These are phyloP conservation scores for Watsonalla cultraria DNA, from an alignment of 2,888 invertebrate species.

Conservation along the genomic window DNA sequence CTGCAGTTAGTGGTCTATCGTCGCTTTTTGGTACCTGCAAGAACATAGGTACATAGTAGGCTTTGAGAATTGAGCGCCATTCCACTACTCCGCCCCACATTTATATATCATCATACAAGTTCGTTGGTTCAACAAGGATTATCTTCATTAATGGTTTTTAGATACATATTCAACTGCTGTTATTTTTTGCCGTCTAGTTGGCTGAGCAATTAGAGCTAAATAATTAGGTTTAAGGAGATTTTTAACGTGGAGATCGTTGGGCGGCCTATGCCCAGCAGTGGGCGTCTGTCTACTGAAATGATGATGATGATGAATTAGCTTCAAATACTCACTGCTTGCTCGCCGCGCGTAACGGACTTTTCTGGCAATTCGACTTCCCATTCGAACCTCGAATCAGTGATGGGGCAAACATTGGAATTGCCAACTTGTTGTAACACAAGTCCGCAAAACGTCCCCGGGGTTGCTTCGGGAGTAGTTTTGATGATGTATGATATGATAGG, in stretches of 20 bases:
- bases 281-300: too few species aligned
- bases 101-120: too few species aligned
- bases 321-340: slow-evolving; percentile 28
- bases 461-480: slow-evolving; percentile 69
- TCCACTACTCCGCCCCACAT: too few species aligned
- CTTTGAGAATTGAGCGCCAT: too few species aligned
- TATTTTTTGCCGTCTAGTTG: too few species aligned
- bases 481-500: slow-evolving; percentile 81
- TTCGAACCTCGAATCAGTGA: slow-evolving; percentile 62
- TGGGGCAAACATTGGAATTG: slow-evolving; percentile 54
- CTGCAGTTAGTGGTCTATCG: slow-evolving; percentile 64
- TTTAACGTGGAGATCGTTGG: too few species aligned
- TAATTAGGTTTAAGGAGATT: too few species aligned
- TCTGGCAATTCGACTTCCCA: slow-evolving; percentile 69
- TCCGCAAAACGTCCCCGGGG: slow-evolving; percentile 77
- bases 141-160: too few species aligned
- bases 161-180: too few species aligned
- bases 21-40: slow-evolving; percentile 7
- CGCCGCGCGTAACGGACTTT: slow-evolving; percentile 10
- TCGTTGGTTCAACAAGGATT: too few species aligned
- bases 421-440: slow-evolving; percentile 67
- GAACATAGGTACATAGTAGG: not conserved
- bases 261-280: too few species aligned
- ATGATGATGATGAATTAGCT: not conserved
- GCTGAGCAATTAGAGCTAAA: too few species aligned